A percentile compares a stretch with the other conserved stretches of the same genome.
Evolutionary conservation across 2,797 vertebrate genomes (phyloP).

Genomic region (Liasis olivaceus): DNA sequence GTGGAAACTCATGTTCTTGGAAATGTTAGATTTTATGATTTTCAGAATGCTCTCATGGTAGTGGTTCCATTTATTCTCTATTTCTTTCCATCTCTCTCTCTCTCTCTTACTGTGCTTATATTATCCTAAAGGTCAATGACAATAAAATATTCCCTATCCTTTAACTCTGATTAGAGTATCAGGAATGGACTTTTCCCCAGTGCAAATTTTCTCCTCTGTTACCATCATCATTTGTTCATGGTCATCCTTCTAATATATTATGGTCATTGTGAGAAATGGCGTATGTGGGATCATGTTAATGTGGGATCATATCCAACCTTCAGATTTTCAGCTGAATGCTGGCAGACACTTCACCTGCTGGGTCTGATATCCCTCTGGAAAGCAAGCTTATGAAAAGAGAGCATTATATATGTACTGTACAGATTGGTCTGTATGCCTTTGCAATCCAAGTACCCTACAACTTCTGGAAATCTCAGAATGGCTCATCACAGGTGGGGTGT

Average conservation of each 20-base stretch:
- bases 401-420: no score
- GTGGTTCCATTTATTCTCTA: conserved; percentile 43
- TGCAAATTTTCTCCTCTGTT: background rate
- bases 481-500: no score
- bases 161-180: background rate
- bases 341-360: background rate
- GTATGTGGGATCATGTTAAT: no score
- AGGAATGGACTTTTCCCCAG: background rate
- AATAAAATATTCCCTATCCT: background rate
- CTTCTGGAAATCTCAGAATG: no score
- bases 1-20: conserved; percentile 11
- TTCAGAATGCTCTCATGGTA: conserved; percentile 19
- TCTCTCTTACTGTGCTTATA: conserved; percentile 13
- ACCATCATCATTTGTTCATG: background rate
- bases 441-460: background rate
- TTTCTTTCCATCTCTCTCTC: conserved; percentile 26
- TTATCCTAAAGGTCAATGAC: background rate
- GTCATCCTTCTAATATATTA: background rate
- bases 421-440: background rate
- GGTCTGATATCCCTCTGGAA: background rate
- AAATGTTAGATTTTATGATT: conserved; percentile 19
- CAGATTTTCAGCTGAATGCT: background rate
- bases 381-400: background rate
- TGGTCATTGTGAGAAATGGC: background rate
- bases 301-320: background rate